Conservation (phyloP, 2,797 vertebrate species). For the Balearica regulorum region DNA sequence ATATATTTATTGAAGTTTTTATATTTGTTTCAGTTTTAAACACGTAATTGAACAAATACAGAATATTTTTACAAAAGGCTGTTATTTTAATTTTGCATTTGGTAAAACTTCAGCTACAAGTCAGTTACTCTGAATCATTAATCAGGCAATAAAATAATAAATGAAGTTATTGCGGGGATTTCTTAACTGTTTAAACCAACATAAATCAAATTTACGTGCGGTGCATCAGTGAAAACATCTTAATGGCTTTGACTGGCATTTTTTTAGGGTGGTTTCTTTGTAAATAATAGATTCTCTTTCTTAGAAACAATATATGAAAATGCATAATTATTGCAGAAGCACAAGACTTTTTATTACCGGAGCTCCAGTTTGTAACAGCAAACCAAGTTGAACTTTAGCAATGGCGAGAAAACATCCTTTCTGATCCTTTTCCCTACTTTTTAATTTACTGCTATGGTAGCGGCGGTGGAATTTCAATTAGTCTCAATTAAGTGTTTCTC, state of each 20-base stretch:
- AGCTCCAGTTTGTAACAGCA: not conserved
- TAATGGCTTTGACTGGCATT: conserved; percentile 35
- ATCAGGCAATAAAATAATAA: conserved; percentile 72
- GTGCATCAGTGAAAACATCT: conserved; percentile 50
- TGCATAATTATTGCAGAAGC: conserved; percentile 19
- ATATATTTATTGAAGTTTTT: conserved; percentile 77
- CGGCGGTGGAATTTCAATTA: conserved; percentile 37
- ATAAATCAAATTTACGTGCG: conserved; percentile 79
- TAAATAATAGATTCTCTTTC: not conserved
- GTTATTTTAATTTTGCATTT: conserved; percentile 70
- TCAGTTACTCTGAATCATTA: conserved; percentile 64
- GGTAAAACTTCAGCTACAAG: conserved; percentile 61
- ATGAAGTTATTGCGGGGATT: conserved; percentile 70
- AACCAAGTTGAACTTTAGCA: not conserved
- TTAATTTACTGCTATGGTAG: conserved; percentile 28
- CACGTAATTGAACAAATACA: conserved; percentile 69
- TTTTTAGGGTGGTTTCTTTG: conserved; percentile 45
- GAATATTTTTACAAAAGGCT: conserved; percentile 59
- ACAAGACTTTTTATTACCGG: not conserved
- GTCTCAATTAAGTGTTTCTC: conserved; percentile 13
- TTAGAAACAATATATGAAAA: not conserved
- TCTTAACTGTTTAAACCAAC: conserved; percentile 79
- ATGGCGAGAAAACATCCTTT: not conserved
- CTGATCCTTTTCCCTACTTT: not conserved
- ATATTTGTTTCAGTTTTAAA: conserved; percentile 70